Percentiles rank a stretch among this genome's conserved stretches.
Evolutionary conservation across 2,888 invertebrate genomes (phyloP).

Genomic region (Ormia ochracea): DNA sequence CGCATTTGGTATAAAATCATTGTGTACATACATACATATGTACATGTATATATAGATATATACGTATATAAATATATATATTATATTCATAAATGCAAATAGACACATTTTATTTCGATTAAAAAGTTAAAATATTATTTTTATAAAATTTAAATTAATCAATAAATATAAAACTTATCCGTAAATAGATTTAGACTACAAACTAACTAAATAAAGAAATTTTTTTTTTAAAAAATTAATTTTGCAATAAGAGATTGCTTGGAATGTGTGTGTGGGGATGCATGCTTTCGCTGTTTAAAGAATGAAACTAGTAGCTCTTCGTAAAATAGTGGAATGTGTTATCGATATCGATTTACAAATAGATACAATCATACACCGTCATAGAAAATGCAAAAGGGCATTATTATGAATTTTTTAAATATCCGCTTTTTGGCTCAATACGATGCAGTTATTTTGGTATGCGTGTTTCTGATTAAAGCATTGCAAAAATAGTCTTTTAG

Average conservation of each 20-base stretch:
- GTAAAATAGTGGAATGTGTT: background rate
- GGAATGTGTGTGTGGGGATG: conserved; percentile 34
- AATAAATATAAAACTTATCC: conserved; percentile 46
- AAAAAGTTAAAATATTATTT: conserved; percentile 6
- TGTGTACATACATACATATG: too few species aligned
- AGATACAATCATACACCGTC: too few species aligned
- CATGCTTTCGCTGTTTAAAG: background rate
- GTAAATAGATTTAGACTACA: conserved; percentile 8
- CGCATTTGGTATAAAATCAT: background rate
- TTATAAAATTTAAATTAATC: conserved; percentile 1
- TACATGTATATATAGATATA: background rate
- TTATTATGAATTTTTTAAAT: too few species aligned
- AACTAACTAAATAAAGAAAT: conserved; percentile 22
- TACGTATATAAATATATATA: background rate
- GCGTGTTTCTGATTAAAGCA: conserved; percentile 68
- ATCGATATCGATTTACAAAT: too few species aligned
- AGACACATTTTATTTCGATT: background rate
- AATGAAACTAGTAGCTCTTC: background rate
- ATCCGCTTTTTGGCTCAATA: too few species aligned
- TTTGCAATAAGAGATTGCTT: conserved; percentile 18
- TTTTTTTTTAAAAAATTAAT: background rate
- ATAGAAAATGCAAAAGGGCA: too few species aligned
- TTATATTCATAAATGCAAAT: too few species aligned
- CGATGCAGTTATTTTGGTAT: background rate
- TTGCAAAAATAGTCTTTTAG: conserved; percentile 73